Conservation (phyloP, 2,888 invertebrate species). For the Pyrocoelia pectoralis region DNA sequence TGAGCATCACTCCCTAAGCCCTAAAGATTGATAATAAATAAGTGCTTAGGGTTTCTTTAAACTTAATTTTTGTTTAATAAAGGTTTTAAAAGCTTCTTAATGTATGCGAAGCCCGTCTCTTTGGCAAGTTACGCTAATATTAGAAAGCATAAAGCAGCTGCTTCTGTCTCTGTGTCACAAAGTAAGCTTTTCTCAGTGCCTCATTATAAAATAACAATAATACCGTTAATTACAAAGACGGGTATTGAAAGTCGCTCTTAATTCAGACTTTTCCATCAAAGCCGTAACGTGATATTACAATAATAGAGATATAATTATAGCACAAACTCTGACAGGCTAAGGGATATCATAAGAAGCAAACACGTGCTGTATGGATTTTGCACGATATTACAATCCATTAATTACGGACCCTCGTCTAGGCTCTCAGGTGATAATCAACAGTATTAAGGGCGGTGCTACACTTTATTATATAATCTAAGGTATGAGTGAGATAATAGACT, state of each 20-base stretch:
- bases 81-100: constrained; percentile 1
- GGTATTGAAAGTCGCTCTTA: constrained; percentile 9
- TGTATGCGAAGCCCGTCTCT: neutral
- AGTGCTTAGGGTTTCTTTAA: neutral
- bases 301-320: constrained; percentile 30
- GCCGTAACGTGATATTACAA: constrained; percentile 15
- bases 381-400: constrained; percentile 52
- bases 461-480: constrained; percentile 39
- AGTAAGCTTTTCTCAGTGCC: constrained; percentile 1
- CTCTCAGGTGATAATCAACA: constrained; percentile 53
- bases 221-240: constrained; percentile 17
- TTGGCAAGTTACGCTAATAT: neutral
- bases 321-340: constrained; percentile 36
- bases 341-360: constrained; percentile 40
- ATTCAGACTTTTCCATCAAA: constrained; percentile 15
- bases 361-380: constrained; percentile 47
- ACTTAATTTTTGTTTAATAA: neutral
- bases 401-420: constrained; percentile 52
- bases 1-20: too few relatives aligned
- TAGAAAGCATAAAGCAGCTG: neutral
- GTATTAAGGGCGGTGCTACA: constrained; percentile 40
- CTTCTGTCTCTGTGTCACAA: neutral
- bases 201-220: constrained; percentile 22
- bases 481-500: constrained; percentile 23
- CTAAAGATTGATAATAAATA: too few relatives aligned